Conservation (phyloP, 2,888 invertebrate genomes). For the Dynastes grantii region DNA sequence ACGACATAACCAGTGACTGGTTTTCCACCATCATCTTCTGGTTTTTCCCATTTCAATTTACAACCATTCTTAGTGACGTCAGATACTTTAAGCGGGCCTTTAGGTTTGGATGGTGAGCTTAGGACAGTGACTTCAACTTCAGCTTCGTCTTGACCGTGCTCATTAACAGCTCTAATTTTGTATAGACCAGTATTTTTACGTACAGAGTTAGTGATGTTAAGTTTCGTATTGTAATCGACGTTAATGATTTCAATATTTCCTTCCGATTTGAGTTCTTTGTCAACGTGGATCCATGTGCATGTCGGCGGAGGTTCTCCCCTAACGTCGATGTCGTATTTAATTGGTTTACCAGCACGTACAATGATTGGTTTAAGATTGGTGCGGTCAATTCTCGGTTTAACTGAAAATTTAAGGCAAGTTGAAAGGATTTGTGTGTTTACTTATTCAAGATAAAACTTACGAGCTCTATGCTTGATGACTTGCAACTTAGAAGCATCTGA, state of each 20-base stretch:
- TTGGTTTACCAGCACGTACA: constrained; percentile 91
- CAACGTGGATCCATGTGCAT: constrained; percentile 91
- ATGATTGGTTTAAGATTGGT: constrained; percentile 92
- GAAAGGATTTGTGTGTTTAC: neutral
- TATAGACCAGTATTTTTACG: constrained; percentile 93
- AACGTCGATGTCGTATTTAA: constrained; percentile 94
- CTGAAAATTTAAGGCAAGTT: constrained; percentile 70
- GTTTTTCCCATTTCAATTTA: constrained; percentile 94
- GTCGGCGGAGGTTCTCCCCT: constrained; percentile 97
- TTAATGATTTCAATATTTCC: constrained; percentile 85
- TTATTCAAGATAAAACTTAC: constrained; percentile 74
- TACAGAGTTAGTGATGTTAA: constrained; percentile 84
- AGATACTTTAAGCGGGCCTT: constrained; percentile 89
- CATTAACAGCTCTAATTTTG: constrained; percentile 91
- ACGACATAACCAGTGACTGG: constrained; percentile 94
- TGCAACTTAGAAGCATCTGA: constrained; percentile 94
- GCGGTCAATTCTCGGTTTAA: constrained; percentile 97
- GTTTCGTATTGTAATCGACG: constrained; percentile 91
- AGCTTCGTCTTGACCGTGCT: constrained; percentile 93
- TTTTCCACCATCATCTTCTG: constrained; percentile 95
- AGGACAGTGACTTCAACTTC: constrained; percentile 92
- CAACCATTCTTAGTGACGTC: constrained; percentile 93
- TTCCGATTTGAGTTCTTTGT: constrained; percentile 82
- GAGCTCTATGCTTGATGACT: constrained; percentile 88
- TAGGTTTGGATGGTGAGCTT: constrained; percentile 83